Base-by-base conservation (phyloP, 2,888 invertebrate genomes). In the Tholera decimalis region DNA sequence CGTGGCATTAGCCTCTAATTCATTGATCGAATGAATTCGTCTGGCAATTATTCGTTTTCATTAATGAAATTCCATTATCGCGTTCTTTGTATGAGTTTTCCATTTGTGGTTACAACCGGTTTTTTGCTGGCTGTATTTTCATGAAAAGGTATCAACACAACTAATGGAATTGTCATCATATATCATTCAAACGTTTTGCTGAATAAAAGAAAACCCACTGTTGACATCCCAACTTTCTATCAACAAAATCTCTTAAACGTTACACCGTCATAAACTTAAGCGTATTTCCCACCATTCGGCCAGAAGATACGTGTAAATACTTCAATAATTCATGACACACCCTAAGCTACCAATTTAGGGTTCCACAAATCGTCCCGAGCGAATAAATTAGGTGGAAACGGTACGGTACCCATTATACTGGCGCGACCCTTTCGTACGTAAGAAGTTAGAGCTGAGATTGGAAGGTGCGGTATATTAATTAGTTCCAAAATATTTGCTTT, bases 261-360 rank as follows among this genome's bases (percentile, higher is more conserved):
- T 59, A 72, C 50, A 67, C 44, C 56, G 33, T 67, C 64, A 55
- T 79, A 79, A 66, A 69, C 51, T 63, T 43, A 33, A 60, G 47
- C 60, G 47, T 65, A 62, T 59, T 39, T 56, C 60, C 39, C 37
- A 63, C 39, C 50, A 60, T 60, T 39, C 54, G 62, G 63, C 49
- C 68, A 67, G 56, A 44, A 47, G 51, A 72, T 72, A 65, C 64
- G 62, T 74, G 68, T 71, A 77, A 77, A 77, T 67, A 79, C 69
- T 77, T 80, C 67, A 79, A 79, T 81, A 65, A 81, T 81, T 81
- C 77, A 81, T 75, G 26, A 28, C 47, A 28, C 49, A 60, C 57
- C 53, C 62, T 55, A 66, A 73, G 59, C 69, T 71, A 70, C 64
- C 67, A 81, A 74, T 74, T 81, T 74, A 70, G 69, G 65, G 57